Evolutionary conservation across 2,797 vertebrate species (phyloP).

Genomic region (Luscinia luscinia): DNA sequence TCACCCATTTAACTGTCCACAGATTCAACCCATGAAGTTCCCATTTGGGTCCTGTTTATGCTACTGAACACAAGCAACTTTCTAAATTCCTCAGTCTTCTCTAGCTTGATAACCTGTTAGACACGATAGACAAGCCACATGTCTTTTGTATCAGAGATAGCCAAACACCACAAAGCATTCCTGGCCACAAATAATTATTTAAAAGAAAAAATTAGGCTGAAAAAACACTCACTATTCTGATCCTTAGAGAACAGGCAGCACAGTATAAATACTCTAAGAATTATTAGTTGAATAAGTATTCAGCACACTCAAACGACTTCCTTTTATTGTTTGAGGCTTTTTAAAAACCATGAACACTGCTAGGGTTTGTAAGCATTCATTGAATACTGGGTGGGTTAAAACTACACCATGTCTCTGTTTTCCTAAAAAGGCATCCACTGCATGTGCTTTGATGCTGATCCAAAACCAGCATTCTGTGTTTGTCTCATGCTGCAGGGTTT

Average conservation of each 20-base stretch:
- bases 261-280: neutral
- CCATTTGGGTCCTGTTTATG: neutral
- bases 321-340: constrained; percentile 16
- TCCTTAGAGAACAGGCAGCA: neutral
- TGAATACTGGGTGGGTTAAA: constrained; percentile 29
- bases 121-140: neutral
- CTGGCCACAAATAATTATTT: neutral
- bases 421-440: neutral
- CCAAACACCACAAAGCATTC: neutral
- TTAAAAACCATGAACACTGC: neutral
- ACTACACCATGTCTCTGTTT: constrained; percentile 12
- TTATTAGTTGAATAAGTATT: constrained; percentile 27
- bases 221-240: neutral
- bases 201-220: neutral
- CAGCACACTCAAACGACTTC: neutral
- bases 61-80: neutral
- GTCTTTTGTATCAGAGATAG: neutral
- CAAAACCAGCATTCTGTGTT: constrained; percentile 15
- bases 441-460: neutral
- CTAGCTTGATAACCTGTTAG: neutral
- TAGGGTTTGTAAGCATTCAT: constrained; percentile 12
- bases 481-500: constrained; percentile 30
- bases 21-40: neutral
- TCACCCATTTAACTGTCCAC: neutral
- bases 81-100: neutral